phyloP scores from a whole-genome alignment of 2,797 vertebrate species.

The Ctenochaetus hawaiiensis region DNA sequence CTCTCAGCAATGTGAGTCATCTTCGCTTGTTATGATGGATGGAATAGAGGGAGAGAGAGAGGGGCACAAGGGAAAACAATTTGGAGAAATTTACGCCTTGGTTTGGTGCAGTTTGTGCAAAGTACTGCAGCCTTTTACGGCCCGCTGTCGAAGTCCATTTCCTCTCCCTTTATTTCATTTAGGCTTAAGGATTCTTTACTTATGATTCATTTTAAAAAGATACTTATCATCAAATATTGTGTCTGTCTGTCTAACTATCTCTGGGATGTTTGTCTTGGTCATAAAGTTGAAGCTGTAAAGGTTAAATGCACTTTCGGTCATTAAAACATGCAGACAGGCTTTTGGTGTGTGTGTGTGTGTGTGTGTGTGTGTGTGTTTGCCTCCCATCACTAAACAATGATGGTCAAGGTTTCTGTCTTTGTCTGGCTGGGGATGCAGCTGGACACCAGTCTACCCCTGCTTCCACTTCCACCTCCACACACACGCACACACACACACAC shows the following conservation, averaged over 20 bases:
- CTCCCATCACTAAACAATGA: conserved; percentile 42
- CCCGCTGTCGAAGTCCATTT: conserved; percentile 69
- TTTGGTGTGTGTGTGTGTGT: conserved; percentile 26
- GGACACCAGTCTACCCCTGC: conserved; percentile 52
- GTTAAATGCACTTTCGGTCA: conserved; percentile 72
- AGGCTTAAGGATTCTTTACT: conserved; percentile 33
- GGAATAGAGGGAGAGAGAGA: conserved; percentile 21
- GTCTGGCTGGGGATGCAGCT: conserved; percentile 51
- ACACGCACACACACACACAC: conserved; percentile 15
- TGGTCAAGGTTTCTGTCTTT: conserved; percentile 58
- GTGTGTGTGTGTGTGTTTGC: conserved; percentile 24
- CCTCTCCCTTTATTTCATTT: conserved; percentile 66
- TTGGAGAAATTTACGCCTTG: conserved; percentile 73
- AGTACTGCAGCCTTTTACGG: conserved; percentile 69
- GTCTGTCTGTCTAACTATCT: conserved; percentile 39
- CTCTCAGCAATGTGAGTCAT: conserved; percentile 54
- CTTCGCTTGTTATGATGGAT: conserved; percentile 56
- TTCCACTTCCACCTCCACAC: conserved; percentile 39
- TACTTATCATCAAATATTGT: conserved; percentile 25
- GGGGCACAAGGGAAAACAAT: conserved; percentile 57
- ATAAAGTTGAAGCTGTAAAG: conserved; percentile 76
- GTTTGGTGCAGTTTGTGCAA: conserved; percentile 62
- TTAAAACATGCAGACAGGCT: conserved; percentile 55
- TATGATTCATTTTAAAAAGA: conserved; percentile 55
- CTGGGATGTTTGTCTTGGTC: conserved; percentile 49